phyloP scores from a whole-genome alignment of 1,140 invertebrate species.

The Drosophila baimaii region DNA sequence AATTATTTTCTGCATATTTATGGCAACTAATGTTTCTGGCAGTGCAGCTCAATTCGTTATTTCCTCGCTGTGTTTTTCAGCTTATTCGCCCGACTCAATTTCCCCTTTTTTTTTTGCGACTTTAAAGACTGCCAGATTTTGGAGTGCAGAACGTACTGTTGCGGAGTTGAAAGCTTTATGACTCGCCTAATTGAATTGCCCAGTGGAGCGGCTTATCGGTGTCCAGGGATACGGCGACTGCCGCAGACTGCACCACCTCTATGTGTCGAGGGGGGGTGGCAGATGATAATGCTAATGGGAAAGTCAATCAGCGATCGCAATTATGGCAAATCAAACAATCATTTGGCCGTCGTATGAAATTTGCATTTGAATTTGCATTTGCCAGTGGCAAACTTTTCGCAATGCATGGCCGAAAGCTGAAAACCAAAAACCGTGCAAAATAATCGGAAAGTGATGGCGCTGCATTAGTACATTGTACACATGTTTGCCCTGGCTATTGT shows the following conservation, averaged over 20 bases:
- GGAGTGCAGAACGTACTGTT: not conserved
- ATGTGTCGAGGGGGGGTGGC: no score
- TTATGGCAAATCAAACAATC: slow-evolving; percentile 20
- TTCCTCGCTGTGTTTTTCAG: slow-evolving; percentile 17
- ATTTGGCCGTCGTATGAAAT: slow-evolving; percentile 3
- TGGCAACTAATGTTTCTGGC: no score
- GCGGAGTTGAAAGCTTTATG: slow-evolving; percentile 10
- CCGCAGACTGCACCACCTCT: not conserved
- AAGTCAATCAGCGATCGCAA: slow-evolving; percentile 44
- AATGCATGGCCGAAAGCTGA: not conserved
- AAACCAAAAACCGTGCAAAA: slow-evolving; percentile 5
- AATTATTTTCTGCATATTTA: no score
- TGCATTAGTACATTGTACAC: slow-evolving; percentile 19
- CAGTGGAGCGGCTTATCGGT: slow-evolving; percentile 16
- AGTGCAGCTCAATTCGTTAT: not conserved
- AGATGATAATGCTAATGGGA: slow-evolving; percentile 45
- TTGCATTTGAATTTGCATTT: slow-evolving; percentile 18
- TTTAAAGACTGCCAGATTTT: slow-evolving; percentile 20
- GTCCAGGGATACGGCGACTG: slow-evolving; percentile 1
- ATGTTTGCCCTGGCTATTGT: slow-evolving; percentile 12
- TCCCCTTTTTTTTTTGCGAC: not conserved
- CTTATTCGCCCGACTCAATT: slow-evolving; percentile 14
- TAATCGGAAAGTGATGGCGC: slow-evolving; percentile 5
- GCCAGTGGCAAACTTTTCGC: slow-evolving; percentile 1
- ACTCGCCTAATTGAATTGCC: slow-evolving; percentile 21